Conservation (phyloP, 2,888 invertebrate genomes). For the Podabrus alpinus region DNA sequence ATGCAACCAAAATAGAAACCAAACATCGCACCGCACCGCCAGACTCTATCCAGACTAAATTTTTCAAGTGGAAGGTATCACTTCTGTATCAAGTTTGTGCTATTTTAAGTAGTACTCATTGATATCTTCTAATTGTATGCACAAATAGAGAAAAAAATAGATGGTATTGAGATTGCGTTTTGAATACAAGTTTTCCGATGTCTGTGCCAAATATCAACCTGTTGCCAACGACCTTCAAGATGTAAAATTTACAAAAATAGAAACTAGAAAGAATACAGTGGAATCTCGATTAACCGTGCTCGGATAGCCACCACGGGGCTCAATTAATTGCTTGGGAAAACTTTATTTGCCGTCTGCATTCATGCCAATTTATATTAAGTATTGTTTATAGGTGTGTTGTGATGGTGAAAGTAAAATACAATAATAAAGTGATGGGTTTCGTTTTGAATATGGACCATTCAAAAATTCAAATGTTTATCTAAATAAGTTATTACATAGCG, state of each 20-base stretch:
- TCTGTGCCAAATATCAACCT: neutral
- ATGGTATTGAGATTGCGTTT: neutral
- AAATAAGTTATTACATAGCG: too few relatives aligned
- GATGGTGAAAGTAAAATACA: too few relatives aligned
- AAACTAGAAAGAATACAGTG: neutral
- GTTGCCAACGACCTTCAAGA: neutral
- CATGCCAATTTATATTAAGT: too few relatives aligned
- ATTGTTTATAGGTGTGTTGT: too few relatives aligned
- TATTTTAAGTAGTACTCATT: neutral
- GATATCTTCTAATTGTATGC: neutral
- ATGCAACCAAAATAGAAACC: neutral
- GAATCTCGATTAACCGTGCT: neutral
- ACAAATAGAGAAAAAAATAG: neutral
- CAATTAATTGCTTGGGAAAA: too few relatives aligned
- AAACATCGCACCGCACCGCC: neutral
- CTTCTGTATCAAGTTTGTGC: neutral
- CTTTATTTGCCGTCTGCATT: too few relatives aligned
- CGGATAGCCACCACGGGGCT: neutral
- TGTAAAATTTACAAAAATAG: neutral
- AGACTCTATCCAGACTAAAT: neutral
- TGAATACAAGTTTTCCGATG: neutral
- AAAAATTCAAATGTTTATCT: too few relatives aligned
- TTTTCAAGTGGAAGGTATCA: neutral
- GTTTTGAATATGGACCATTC: too few relatives aligned
- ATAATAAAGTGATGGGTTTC: too few relatives aligned